Evolutionary conservation across 1,140 invertebrate species (phyloP).

Genomic region (Bombyx mori): ASM3026992v2 NC_085127.1:9274501-9275000

Average conservation of each 20-base stretch:
- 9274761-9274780: too few relatives aligned
- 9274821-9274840: too few relatives aligned
- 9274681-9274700: conserved; percentile 3
- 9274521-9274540: too few relatives aligned
- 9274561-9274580: conserved; percentile 20
- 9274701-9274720: background rate
- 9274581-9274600: conserved; percentile 23
- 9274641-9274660: conserved; percentile 15
- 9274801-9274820: too few relatives aligned
- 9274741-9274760: too few relatives aligned
- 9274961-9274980: too few relatives aligned
- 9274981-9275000: too few relatives aligned
- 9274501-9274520: too few relatives aligned
- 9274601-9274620: conserved; percentile 18
- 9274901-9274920: conserved; percentile 8
- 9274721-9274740: background rate
- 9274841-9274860: too few relatives aligned
- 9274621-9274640: conserved; percentile 23
- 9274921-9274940: conserved; percentile 2
- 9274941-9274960: background rate
- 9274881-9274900: conserved; percentile 8
- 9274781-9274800: too few relatives aligned
- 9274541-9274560: conserved; percentile 1
- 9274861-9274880: too few relatives aligned
- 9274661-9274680: conserved; percentile 9